phyloP scores from a whole-genome alignment of 92 coral and sea anemone genomes.

The Palythoa grandis region DNA sequence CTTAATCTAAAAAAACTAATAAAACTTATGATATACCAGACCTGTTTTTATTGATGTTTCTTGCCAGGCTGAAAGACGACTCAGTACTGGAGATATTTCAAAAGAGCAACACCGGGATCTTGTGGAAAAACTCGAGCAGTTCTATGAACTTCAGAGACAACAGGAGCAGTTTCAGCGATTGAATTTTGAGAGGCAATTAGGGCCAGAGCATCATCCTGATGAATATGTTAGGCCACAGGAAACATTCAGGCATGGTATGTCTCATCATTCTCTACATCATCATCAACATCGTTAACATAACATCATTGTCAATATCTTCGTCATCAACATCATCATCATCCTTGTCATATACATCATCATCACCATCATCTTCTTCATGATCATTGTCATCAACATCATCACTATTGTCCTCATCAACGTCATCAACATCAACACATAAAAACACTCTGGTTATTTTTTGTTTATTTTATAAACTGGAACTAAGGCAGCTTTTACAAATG shows the following conservation, averaged over 20 bases:
- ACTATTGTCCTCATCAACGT: too few relatives aligned
- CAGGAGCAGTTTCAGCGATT: conserved; percentile 60
- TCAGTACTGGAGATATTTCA: conserved; percentile 78
- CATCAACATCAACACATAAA: too few relatives aligned
- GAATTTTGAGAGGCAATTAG: conserved; percentile 12
- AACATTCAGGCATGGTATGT: conserved; percentile 30
- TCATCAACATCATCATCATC: too few relatives aligned
- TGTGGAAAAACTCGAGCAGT: conserved; percentile 86
- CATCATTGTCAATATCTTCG: too few relatives aligned
- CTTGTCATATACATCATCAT: too few relatives aligned
- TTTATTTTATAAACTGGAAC: too few relatives aligned
- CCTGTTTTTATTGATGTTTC: too few relatives aligned
- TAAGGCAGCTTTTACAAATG: neutral
- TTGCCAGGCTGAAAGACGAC: conserved; percentile 79
- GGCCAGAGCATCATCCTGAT: conserved; percentile 7
- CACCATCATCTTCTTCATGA: too few relatives aligned
- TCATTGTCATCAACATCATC: too few relatives aligned
- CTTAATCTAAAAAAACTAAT: too few relatives aligned
- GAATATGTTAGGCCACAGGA: conserved; percentile 34
- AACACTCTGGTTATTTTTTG: too few relatives aligned
- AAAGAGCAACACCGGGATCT: conserved; percentile 89
- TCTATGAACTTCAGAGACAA: conserved; percentile 89
- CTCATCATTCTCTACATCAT: neutral
- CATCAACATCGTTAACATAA: neutral
- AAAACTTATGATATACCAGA: too few relatives aligned